Percentiles rank a stretch among this genome's conserved stretches.
Conservation (phyloP, 1,140 invertebrate genomes). For the Formica exsecta region DNA sequence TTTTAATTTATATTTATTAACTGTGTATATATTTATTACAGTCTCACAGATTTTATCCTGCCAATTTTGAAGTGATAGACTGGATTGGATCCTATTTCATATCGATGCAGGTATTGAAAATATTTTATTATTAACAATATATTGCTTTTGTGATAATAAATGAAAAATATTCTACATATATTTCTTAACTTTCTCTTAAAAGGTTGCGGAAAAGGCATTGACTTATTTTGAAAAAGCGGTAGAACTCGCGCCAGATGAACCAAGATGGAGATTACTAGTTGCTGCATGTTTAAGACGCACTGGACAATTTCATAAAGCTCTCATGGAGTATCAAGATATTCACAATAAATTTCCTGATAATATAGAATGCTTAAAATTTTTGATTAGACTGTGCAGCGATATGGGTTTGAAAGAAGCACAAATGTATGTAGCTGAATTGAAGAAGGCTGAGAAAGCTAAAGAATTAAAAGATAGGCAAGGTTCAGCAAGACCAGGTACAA, state of each 20-base stretch:
- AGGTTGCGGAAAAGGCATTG: slow-evolving; percentile 94
- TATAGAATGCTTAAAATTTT: slow-evolving; percentile 94
- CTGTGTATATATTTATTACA: slow-evolving; percentile 81
- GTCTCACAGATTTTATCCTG: slow-evolving; percentile 96
- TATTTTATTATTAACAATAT: slow-evolving; percentile 21
- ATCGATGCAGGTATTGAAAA: slow-evolving; percentile 91
- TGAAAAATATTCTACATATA: not conserved
- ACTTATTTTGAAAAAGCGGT: slow-evolving; percentile 95
- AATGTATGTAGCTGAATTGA: slow-evolving; percentile 93
- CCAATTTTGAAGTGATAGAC: slow-evolving; percentile 95
- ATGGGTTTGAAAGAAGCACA: slow-evolving; percentile 93
- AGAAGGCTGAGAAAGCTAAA: slow-evolving; percentile 93
- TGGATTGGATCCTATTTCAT: slow-evolving; percentile 97
- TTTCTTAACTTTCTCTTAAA: slow-evolving; percentile 14
- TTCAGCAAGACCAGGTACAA: slow-evolving; percentile 87
- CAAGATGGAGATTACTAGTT: slow-evolving; percentile 94
- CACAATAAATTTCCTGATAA: slow-evolving; percentile 94
- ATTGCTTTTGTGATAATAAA: slow-evolving; percentile 7
- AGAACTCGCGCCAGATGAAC: slow-evolving; percentile 94
- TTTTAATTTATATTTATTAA: slow-evolving; percentile 47
- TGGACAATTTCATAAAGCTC: slow-evolving; percentile 94
- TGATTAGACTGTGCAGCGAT: slow-evolving; percentile 94
- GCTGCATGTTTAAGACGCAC: slow-evolving; percentile 94
- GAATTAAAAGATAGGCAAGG: slow-evolving; percentile 89
- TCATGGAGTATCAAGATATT: slow-evolving; percentile 93